Conservation (phyloP, 2,888 invertebrate species). For the Cabera pusaria region DNA sequence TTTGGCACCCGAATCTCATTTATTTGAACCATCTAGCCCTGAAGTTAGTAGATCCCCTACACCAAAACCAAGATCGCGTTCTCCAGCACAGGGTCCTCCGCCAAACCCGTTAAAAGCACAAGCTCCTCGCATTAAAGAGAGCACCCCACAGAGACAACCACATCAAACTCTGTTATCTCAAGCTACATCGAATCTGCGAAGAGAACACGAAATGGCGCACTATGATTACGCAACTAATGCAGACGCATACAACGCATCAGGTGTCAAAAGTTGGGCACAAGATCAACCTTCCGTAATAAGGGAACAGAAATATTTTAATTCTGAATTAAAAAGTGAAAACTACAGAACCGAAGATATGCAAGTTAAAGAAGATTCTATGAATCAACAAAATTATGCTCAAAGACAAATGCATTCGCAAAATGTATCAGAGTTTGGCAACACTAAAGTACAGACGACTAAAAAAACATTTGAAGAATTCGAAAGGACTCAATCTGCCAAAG, state of each 20-base stretch:
- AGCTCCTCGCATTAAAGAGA: constrained; percentile 85
- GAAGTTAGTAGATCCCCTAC: constrained; percentile 85
- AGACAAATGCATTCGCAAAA: constrained; percentile 76
- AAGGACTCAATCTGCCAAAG: constrained; percentile 85
- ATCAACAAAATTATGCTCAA: constrained; percentile 69
- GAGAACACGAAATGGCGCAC: constrained; percentile 75
- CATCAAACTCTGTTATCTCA: constrained; percentile 60
- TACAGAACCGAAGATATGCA: constrained; percentile 65
- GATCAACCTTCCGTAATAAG: constrained; percentile 73
- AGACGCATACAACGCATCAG: constrained; percentile 54
- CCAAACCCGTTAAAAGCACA: constrained; percentile 86
- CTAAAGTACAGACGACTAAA: constrained; percentile 85
- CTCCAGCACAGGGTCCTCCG: constrained; percentile 89
- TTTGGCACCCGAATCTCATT: constrained; percentile 81
- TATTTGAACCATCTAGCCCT: constrained; percentile 84
- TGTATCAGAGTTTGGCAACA: constrained; percentile 77
- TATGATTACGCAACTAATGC: constrained; percentile 61
- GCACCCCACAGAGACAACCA: constrained; percentile 60
- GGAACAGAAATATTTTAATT: constrained; percentile 74
- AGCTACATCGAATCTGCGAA: constrained; percentile 60
- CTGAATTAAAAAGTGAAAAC: constrained; percentile 74
- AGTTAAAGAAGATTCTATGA: constrained; percentile 64
- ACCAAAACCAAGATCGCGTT: constrained; percentile 85
- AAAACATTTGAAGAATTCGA: constrained; percentile 87
- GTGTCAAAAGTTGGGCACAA: constrained; percentile 54